Percentiles rank a stretch among this genome's conserved stretches.
Conservation (phyloP, 2,113 vertebrate species). For the Passer montanus region DNA sequence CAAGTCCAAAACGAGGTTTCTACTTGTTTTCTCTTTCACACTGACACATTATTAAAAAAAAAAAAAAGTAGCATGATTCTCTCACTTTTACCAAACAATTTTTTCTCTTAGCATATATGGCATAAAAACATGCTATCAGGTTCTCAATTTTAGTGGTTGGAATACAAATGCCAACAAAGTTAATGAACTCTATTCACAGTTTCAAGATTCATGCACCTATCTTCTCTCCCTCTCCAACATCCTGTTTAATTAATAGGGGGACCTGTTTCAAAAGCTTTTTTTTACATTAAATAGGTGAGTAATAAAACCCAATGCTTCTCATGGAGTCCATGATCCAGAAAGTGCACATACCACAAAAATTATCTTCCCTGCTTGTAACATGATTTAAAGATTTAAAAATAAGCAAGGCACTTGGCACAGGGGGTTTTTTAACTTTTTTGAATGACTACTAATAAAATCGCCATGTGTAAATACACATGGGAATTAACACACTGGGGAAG, state of each 20-base stretch:
- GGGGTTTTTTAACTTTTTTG: background rate
- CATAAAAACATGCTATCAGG: background rate
- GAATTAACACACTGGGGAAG: background rate
- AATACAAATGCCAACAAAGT: background rate
- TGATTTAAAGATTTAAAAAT: background rate
- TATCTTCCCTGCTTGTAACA: background rate
- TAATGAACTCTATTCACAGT: background rate
- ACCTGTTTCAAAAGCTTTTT: background rate
- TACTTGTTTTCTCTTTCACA: background rate
- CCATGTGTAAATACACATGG: background rate
- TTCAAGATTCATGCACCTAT: background rate
- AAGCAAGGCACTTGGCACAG: fast-evolving
- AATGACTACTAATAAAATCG: background rate
- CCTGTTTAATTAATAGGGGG: background rate
- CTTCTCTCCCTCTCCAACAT: background rate
- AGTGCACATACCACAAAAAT: background rate
- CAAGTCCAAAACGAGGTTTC: background rate
- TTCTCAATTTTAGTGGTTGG: background rate
- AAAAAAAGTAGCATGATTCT: background rate
- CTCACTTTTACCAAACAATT: background rate
- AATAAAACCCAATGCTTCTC: background rate
- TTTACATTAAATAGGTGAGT: background rate
- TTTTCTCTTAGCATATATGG: background rate
- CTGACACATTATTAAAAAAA: background rate
- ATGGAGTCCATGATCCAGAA: background rate